Conservation (phyloP, 1,140 invertebrate species). For the Megalonaias nervosa region DNA sequence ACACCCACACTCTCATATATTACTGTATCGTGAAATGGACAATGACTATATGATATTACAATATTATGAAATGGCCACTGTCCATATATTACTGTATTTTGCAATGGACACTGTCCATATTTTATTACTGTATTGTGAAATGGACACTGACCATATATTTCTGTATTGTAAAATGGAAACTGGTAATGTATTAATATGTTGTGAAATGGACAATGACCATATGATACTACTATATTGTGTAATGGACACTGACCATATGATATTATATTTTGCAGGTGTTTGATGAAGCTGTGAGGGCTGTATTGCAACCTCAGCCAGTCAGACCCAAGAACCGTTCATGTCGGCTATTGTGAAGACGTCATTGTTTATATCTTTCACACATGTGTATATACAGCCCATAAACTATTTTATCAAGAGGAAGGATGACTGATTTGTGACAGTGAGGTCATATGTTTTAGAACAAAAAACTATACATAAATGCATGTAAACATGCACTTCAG, state of each 20-base stretch:
- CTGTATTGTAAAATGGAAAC: background rate
- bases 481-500: no score
- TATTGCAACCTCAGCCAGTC: slow-evolving; percentile 82
- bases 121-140: background rate
- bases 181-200: background rate
- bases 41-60: no score
- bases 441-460: no score
- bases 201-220: background rate
- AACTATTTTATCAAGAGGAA: no score
- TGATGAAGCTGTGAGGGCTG: slow-evolving; percentile 96
- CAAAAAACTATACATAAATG: no score
- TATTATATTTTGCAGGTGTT: slow-evolving; percentile 81
- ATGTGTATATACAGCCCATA: no score
- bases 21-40: background rate
- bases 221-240: background rate
- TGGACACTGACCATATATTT: background rate
- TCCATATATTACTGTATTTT: background rate
- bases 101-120: background rate
- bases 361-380: no score
- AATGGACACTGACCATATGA: background rate
- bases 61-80: no score
- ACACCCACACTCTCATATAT: no score
- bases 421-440: no score
- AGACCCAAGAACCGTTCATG: slow-evolving; percentile 47
- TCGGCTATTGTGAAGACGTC: slow-evolving; percentile 27